Percentiles rank a stretch among this genome's conserved stretches.
These are phyloP conservation scores for Beroe ovata DNA, from an alignment of 37 sponge, comb jelly and placozoan genomes.

Conservation along the genomic window DNA sequence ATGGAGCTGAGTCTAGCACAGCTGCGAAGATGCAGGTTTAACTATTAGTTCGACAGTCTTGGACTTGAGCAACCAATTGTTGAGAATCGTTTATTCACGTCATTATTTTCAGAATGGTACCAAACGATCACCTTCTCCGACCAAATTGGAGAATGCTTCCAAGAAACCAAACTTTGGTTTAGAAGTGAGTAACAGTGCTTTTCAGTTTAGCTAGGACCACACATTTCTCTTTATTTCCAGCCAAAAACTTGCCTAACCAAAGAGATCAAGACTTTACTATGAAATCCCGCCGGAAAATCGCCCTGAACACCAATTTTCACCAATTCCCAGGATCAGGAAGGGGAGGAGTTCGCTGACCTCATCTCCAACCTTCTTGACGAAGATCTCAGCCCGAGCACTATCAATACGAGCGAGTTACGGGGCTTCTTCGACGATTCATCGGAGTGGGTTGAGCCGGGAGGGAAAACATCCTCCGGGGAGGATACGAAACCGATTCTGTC, in stretches of 20 bases:
- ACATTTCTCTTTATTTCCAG: too few relatives aligned
- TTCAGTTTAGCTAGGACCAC: too few relatives aligned
- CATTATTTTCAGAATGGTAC: neutral
- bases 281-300: too few relatives aligned
- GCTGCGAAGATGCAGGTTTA: neutral
- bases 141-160: conserved; percentile 49
- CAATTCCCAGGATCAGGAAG: neutral
- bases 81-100: too few relatives aligned
- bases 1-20: neutral
- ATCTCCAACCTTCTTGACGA: neutral
- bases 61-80: too few relatives aligned
- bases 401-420: neutral
- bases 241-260: too few relatives aligned
- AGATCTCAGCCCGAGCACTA: neutral
- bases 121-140: conserved; percentile 59
- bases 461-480: neutral
- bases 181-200: conserved; percentile 41
- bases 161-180: conserved; percentile 51
- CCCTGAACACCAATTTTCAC: too few relatives aligned
- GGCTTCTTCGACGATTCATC: conserved; percentile 5
- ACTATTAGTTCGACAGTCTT: too few relatives aligned
- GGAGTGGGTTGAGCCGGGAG: neutral
- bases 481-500: neutral
- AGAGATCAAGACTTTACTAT: too few relatives aligned
- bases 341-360: neutral